Conservation (phyloP, 2,113 vertebrate genomes). For the Seriola quinqueradiata region DNA sequence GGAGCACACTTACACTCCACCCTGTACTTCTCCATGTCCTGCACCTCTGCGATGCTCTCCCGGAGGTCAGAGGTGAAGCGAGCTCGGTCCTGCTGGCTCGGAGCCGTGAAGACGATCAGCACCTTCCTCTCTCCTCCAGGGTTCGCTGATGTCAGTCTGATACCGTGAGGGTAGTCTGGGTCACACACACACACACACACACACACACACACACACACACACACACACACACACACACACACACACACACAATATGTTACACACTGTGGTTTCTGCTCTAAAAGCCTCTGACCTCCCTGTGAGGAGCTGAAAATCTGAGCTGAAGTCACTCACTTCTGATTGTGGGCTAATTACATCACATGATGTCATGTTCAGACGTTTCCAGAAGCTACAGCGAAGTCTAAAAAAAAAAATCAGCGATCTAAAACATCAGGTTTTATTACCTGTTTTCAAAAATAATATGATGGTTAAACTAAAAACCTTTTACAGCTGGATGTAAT, state of each 20-base stretch:
- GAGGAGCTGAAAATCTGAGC: not conserved
- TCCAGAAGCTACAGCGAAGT: not conserved
- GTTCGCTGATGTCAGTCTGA: constrained; percentile 90
- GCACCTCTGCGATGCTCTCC: constrained; percentile 93
- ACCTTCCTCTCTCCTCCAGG: constrained; percentile 93
- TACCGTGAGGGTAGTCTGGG: constrained; percentile 93
- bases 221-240: constrained; percentile 8
- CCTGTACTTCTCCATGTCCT: constrained; percentile 96
- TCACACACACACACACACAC: not conserved
- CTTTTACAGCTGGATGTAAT: too few relatives aligned
- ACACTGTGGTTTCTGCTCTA: not conserved
- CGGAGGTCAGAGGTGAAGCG: constrained; percentile 93
- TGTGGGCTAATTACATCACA: not conserved
- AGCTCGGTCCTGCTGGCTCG: constrained; percentile 92
- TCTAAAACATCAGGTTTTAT: not conserved
- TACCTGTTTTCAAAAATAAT: too few relatives aligned
- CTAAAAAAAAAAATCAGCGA: too few relatives aligned
- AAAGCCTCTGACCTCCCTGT: not conserved
- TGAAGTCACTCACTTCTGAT: fast-evolving
- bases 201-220: not conserved
- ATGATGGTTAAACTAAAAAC: too few relatives aligned
- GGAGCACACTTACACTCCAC: constrained; percentile 89
- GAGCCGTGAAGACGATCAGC: constrained; percentile 92
- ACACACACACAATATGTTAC: constrained; percentile 8
- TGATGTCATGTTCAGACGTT: not conserved